Evolutionary conservation across 2,113 vertebrate species (phyloP), one percentile per base, ranked within the genome.

Genomic region (Chrysochloris asiatica): DNA sequence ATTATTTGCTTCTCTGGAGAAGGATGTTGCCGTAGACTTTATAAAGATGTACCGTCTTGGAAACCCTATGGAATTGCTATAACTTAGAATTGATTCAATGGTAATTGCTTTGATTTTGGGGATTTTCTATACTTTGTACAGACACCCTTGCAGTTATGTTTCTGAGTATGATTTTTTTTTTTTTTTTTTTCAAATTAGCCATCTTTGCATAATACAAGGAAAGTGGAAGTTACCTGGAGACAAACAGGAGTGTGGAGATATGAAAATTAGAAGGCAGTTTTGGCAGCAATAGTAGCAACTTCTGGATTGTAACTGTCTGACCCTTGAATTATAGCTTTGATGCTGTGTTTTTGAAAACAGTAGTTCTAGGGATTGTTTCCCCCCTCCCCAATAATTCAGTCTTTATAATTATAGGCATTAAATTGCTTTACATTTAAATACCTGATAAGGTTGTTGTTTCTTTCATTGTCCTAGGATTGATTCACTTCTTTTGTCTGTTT

Each of bases 281-380:
- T n/a, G 79, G 84, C 12, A 91, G 73, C 33, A 79, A 22, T 61
- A 28, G 7, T 30, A 54, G 61, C 9, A 77, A 26, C 33, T 76
- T 78, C 71, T 87, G 52, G n/a, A 87, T 41, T 33, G 41, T 26
- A 81, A 9, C 24, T 87, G 61, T 87, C 88, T 91, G 43, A 87
- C 33, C 76, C 30, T 63, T 83, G 50, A 19, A 77, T 75, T 63
- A 26, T 2, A 72, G 43, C 9, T 54, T 59, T 83, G 38, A 9
- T 86, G 59, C 82, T 71, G 7, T 54, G 28, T n/a, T n/a, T 48
- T 65, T 75, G 22, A 90, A 90, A 22, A 48, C 24, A 65, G 16
- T 72, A 83, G 24, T 71, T 76, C 28, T 12, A 19, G 77, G 11
- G 38, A 2, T 83, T 45, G 12, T 26, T 79, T 72, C n/a, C 13